Conservation (phyloP, 2,113 vertebrate genomes). For the Argyrosomus japonicus region DNA sequence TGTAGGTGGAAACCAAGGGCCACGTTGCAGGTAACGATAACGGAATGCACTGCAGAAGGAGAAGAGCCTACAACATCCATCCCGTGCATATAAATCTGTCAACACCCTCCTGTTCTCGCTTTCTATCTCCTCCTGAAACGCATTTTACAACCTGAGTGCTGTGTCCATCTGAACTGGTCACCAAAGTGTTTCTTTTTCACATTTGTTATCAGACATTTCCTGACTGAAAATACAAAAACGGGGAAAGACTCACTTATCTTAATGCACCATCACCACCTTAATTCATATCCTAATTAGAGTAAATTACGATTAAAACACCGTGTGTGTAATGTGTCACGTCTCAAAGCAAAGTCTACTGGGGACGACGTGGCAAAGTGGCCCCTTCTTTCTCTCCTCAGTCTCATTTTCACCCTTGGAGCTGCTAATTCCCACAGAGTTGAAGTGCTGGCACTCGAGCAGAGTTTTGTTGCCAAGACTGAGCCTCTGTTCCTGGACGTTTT, state of each 20-base stretch:
- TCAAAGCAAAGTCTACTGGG: neutral
- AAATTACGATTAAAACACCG: neutral
- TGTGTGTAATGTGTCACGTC: neutral
- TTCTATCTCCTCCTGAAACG: conserved; percentile 34
- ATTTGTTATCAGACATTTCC: neutral
- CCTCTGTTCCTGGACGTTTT: conserved; percentile 23
- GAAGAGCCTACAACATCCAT: conserved; percentile 40
- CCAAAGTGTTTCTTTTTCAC: neutral
- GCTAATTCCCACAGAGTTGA: conserved; percentile 6
- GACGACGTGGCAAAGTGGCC: neutral
- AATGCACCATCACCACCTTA: neutral
- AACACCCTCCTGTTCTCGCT: conserved; percentile 44
- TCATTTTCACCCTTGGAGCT: neutral
- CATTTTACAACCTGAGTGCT: conserved; percentile 37
- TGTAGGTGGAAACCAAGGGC: conserved; percentile 43
- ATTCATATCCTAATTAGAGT: neutral
- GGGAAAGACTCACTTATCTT: neutral
- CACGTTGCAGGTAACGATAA: conserved; percentile 44
- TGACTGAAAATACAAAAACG: neutral
- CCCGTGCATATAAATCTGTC: conserved; percentile 70
- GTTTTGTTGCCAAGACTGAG: neutral
- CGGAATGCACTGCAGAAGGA: conserved; percentile 9
- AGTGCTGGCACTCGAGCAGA: neutral
- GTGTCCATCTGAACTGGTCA: neutral
- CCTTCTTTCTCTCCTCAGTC: neutral